Conservation (phyloP, 2,888 invertebrate genomes). For the Bellardia pandia region DNA sequence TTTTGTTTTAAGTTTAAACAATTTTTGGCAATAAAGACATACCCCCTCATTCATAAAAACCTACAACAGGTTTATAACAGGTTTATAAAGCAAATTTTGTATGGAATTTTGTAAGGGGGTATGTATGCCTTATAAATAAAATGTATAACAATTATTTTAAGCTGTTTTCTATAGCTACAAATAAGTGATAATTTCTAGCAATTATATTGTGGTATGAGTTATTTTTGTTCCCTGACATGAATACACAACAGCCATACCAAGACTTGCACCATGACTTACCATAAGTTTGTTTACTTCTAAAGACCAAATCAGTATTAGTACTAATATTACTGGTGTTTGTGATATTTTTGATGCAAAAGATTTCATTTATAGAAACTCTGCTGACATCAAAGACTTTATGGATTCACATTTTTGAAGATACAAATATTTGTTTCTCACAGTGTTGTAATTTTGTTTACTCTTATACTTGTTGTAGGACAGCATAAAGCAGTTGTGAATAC, state of each 20-base stretch:
- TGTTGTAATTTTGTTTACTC: neutral
- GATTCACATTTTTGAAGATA: neutral
- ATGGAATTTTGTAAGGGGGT: too few species aligned
- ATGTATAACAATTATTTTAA: too few species aligned
- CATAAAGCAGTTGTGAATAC: neutral
- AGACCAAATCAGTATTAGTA: neutral
- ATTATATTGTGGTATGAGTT: too few species aligned
- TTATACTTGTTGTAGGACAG: neutral
- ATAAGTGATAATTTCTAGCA: too few species aligned
- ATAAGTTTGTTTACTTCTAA: slow-evolving; percentile 29
- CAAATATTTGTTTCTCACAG: neutral
- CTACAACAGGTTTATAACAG: too few species aligned
- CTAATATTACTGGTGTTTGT: slow-evolving; percentile 2
- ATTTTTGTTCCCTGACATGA: too few species aligned
- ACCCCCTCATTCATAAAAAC: too few species aligned
- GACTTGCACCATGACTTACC: slow-evolving; percentile 27
- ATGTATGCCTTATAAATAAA: too few species aligned
- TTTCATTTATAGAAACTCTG: slow-evolving; percentile 18
- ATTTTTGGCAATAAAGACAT: too few species aligned
- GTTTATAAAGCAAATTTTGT: too few species aligned
- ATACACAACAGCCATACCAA: neutral
- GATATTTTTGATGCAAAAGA: slow-evolving; percentile 6
- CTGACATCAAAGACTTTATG: slow-evolving; percentile 11
- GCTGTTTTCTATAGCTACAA: too few species aligned
- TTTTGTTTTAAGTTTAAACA: too few species aligned